Base-by-base conservation (phyloP, 2,797 vertebrate species). In the Poecile montanus region DNA sequence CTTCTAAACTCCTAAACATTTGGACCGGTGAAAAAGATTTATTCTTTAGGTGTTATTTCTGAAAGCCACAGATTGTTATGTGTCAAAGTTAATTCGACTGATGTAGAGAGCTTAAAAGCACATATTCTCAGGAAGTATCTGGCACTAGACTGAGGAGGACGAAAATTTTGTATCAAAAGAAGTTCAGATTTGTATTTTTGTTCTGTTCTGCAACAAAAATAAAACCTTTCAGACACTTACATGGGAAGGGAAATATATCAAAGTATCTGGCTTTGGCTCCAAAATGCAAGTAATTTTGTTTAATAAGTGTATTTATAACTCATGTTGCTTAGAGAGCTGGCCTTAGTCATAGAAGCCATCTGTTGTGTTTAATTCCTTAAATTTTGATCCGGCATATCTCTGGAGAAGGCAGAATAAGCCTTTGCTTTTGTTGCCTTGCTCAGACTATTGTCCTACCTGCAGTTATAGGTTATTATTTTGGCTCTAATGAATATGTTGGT, bases 251-350 rank as follows among this genome's bases (percentile, higher is more conserved):
- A 74, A 91, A 85, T 47, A 42, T 15, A 38, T 81, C n/a, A 40
- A 85, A 91, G 19, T 80, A 18, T 56, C 48, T 93, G 26, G 14
- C 57, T 67, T 38, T 32, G 17, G 16, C 36, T 38, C 34, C 66
- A 70, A 73, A 73, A 89, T 34, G 48, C 53, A 84, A 60, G 68
- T 58, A 91, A 45, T 71, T 92, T 63, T 76, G 14, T 65, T 91
- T 65, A 76, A 82, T 93, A 92, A 68, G 62, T 76, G 34, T 91
- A 94, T 95, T 96, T 95, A 91, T 93, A 96, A 90, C n/a, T 30
- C 40, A 44, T 36, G 68, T 77, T 84, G n/a, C 58, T 93, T 75
- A 65, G 51, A 88, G 78, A 88, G 61, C 11, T 91, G 54, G 73
- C 70, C 91, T 95, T 94, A 93, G 58, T 88, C 86, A 93, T 68